These are phyloP conservation scores for Pavo muticus DNA, from an alignment of 2,113 vertebrate species.

Conservation along the genomic window DNA sequence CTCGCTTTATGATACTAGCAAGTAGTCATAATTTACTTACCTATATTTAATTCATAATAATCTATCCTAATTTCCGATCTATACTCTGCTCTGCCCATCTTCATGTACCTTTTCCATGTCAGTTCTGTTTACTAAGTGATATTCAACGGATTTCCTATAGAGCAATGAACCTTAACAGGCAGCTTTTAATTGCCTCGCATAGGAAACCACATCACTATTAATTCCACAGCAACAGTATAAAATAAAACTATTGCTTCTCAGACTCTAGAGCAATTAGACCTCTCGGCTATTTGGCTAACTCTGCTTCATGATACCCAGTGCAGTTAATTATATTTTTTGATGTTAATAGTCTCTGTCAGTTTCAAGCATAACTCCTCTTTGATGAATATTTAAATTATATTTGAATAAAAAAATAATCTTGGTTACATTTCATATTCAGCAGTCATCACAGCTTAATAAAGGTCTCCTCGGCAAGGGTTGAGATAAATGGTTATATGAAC, in stretches of 20 bases:
- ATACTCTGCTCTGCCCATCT: slow-evolving; percentile 54
- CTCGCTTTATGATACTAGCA: not conserved
- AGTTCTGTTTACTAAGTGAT: slow-evolving; percentile 81
- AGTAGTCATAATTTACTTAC: slow-evolving; percentile 40
- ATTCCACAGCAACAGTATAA: slow-evolving; percentile 79
- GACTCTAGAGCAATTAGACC: slow-evolving; percentile 82
- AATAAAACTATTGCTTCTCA: slow-evolving; percentile 80
- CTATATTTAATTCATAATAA: slow-evolving; percentile 53
- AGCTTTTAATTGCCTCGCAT: slow-evolving; percentile 81
- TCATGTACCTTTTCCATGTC: slow-evolving; percentile 68
- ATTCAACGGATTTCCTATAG: slow-evolving; percentile 81
- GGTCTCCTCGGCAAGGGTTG: slow-evolving; percentile 73
- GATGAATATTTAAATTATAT: slow-evolving; percentile 91
- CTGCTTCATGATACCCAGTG: slow-evolving; percentile 83
- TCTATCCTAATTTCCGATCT: slow-evolving; percentile 51
- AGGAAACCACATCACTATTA: slow-evolving; percentile 85
- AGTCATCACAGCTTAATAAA: slow-evolving; percentile 85
- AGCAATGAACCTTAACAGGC: slow-evolving; percentile 79
- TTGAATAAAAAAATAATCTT: slow-evolving; percentile 90
- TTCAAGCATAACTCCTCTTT: slow-evolving; percentile 86
- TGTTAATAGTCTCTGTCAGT: slow-evolving; percentile 87
- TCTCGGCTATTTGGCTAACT: slow-evolving; percentile 86
- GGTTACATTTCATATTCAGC: slow-evolving; percentile 86
- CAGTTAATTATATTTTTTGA: slow-evolving; percentile 89
- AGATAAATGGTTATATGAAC: slow-evolving; percentile 77